Evolutionary conservation across 2,797 vertebrate genomes (phyloP), one percentile per base, ranked within the genome.

Genomic region (Merluccius polli): DNA sequence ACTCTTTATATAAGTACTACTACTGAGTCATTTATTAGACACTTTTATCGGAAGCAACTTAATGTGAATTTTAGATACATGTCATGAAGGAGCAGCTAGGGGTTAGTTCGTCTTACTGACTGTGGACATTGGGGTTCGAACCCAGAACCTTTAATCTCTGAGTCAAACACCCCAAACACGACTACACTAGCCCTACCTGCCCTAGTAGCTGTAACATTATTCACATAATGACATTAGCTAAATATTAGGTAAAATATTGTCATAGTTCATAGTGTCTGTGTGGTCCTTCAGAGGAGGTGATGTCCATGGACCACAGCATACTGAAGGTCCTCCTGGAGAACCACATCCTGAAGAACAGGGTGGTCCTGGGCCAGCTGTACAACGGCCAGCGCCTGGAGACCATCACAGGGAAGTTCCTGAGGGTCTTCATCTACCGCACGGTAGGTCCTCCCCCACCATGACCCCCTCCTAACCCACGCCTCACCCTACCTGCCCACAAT

Each of bases 381-480:
- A 98, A 97, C 30, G 98, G 98, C 73, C 98, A 99, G 84, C 90
- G 80, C 2, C 92, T 99, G 71, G 96, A 99, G 89, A 99, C 97
- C 41, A 89, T 98, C 0, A 94, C 92, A 73, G 98, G 98, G 72
- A 97, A 96, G 88, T 80, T 90, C 18, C 94, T 99, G 52, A 91
- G 98, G 85, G 96, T 99, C 76, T 99, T 99, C n/a, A 93, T 99
- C 67, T 99, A 99, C 82, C 97, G 98, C 73, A 97, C 96, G 13
- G 98, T 99, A 88, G 91, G 96, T 95, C 13, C 73, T 76, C 27
- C n/a, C 9, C 52, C 52, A 3, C 8, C 9, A 10, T 65, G 24
- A 8, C 52, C 52, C 52, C 48, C 16, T 13, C 18, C 44, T 18
- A n/a, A 4, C 21, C 52, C 24, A 59, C 21, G 6, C 52, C 21